Percentiles rank a stretch among this genome's conserved stretches.
Evolutionary conservation across 2,888 invertebrate genomes (phyloP).

Genomic region (Meiosimyza decipiens): DNA sequence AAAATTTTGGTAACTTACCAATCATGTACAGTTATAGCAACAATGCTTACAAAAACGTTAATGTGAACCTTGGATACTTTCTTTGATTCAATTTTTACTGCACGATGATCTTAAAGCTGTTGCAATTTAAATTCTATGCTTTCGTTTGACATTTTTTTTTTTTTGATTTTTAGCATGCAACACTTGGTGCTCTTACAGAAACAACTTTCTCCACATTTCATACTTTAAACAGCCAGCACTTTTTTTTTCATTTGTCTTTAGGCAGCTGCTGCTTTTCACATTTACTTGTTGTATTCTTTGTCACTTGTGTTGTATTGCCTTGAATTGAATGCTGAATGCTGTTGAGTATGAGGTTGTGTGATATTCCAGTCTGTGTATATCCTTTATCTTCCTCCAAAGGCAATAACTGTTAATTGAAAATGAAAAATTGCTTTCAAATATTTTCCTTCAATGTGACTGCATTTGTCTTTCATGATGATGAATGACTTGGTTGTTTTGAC

Average conservation of each 20-base stretch:
- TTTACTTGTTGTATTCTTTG: background rate
- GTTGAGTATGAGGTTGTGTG: background rate
- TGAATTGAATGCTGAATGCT: too few species aligned
- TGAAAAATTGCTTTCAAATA: conserved; percentile 12
- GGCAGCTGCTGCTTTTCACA: conserved; percentile 9
- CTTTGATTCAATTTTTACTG: too few species aligned
- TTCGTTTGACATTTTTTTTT: background rate
- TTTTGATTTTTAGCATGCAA: background rate
- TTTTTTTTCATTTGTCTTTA: conserved; percentile 2
- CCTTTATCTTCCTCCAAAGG: background rate
- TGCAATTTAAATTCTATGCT: background rate
- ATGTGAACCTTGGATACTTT: too few species aligned
- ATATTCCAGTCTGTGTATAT: background rate
- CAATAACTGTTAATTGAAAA: conserved; percentile 4
- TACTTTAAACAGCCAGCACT: background rate
- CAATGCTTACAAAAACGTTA: too few species aligned
- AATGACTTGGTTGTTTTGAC: too few species aligned
- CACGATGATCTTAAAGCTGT: background rate
- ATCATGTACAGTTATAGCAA: too few species aligned
- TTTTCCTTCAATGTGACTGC: background rate
- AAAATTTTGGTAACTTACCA: too few species aligned
- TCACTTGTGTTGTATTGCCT: background rate
- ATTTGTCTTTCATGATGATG: too few species aligned
- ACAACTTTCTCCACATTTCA: background rate
- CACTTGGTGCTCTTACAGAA: background rate